phyloP scores from a whole-genome alignment of 2,888 invertebrate species.

The Invenusta paracnida region DNA sequence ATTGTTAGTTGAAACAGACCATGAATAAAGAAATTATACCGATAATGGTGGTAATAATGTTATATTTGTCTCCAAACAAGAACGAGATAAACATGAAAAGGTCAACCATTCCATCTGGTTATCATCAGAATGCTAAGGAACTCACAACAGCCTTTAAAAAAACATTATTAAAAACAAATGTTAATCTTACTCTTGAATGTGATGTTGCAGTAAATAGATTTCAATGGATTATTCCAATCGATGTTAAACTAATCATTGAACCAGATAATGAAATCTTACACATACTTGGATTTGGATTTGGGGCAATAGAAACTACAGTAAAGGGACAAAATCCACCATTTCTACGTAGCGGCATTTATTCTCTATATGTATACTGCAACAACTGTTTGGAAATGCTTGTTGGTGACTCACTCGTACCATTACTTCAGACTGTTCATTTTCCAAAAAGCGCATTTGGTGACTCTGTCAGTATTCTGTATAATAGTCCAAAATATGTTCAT shows the following conservation, averaged over 20 bases:
- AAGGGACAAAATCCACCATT: background rate
- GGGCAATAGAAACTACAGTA: background rate
- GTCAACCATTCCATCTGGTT: too few species aligned
- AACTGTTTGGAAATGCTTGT: background rate
- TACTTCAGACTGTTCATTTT: background rate
- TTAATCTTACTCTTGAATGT: too few species aligned
- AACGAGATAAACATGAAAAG: too few species aligned
- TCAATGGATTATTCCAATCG: background rate
- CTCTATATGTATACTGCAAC: background rate
- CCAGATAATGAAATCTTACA: background rate
- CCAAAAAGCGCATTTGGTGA: background rate
- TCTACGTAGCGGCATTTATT: background rate
- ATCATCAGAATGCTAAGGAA: too few species aligned
- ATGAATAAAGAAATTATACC: too few species aligned
- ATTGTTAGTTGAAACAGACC: too few species aligned
- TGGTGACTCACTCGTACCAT: background rate
- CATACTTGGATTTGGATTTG: background rate
- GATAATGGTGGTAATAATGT: too few species aligned
- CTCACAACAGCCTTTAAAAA: too few species aligned
- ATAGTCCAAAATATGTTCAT: background rate
- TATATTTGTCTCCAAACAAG: too few species aligned
- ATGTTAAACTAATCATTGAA: background rate
- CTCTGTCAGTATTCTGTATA: background rate
- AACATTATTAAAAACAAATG: too few species aligned
- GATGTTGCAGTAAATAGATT: slow-evolving; percentile 29